These are phyloP conservation scores for Cossypha dichroa DNA, from an alignment of 2,797 vertebrate species.

Conservation along the genomic window DNA sequence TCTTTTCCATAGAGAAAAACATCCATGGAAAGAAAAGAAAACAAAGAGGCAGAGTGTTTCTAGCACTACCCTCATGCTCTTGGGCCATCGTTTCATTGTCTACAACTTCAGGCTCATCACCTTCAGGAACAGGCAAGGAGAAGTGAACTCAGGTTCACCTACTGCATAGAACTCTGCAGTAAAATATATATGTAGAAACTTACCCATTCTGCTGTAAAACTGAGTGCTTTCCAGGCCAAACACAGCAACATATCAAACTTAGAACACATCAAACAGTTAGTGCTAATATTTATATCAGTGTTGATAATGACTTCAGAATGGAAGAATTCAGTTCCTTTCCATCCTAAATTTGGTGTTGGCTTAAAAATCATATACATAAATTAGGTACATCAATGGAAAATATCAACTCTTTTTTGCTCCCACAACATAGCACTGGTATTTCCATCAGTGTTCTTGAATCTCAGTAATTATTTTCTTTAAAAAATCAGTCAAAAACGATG, in stretches of 20 bases:
- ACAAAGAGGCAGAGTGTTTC: constrained; percentile 4
- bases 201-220: constrained; percentile 60
- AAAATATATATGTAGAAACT: constrained; percentile 43
- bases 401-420: not conserved
- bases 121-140: constrained; percentile 48
- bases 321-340: constrained; percentile 16
- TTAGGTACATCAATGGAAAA: not conserved
- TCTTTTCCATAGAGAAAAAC: constrained; percentile 38
- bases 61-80: constrained; percentile 16
- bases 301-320: constrained; percentile 48
- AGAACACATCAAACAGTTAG: constrained; percentile 17
- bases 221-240: constrained; percentile 36
- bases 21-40: constrained; percentile 25
- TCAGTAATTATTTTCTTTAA: not conserved
- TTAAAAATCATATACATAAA: not conserved
- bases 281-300: constrained; percentile 61
- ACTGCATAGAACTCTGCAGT: constrained; percentile 5
- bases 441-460: not conserved
- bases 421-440: not conserved
- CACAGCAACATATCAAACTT: constrained; percentile 57
- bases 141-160: constrained; percentile 51
- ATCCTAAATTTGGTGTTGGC: not conserved
- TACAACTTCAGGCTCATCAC: constrained; percentile 50
- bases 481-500: not conserved
- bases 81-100: constrained; percentile 34